Evolutionary conservation across 2,888 invertebrate genomes (phyloP).

Genomic region (Cyclophora punctaria): DNA sequence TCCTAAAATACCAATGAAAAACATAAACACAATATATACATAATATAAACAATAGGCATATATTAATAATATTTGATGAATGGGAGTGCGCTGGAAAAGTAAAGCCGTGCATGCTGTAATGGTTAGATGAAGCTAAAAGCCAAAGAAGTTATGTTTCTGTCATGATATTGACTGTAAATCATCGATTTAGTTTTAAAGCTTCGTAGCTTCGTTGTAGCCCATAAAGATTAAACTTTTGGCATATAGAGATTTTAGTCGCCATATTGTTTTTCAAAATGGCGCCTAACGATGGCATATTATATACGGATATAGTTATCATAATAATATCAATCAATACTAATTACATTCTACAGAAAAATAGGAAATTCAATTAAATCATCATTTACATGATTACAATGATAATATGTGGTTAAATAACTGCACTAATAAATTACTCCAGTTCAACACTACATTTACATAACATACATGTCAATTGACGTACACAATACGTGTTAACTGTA

Average conservation of each 20-base stretch:
- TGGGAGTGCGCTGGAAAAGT: conserved; percentile 37
- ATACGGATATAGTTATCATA: no score
- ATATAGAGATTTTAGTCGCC: no score
- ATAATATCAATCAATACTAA: no score
- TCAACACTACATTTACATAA: conserved; percentile 4
- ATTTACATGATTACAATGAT: no score
- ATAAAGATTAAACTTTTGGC: no score
- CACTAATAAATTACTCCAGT: conserved; percentile 2
- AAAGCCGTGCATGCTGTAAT: conserved; percentile 45
- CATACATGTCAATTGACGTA: conserved; percentile 4
- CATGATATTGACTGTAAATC: conserved; percentile 3
- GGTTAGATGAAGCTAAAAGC: conserved; percentile 33
- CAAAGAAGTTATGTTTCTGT: conserved; percentile 18
- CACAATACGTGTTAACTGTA: conserved; percentile 28
- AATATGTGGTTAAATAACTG: no score
- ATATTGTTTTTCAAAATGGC: no score
- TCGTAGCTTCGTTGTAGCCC: no score
- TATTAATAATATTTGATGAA: conserved; percentile 17
- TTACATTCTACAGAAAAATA: no score
- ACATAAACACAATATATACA: conserved; percentile 16
- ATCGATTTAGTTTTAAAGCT: no score
- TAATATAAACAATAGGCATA: conserved; percentile 13
- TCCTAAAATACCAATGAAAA: background rate
- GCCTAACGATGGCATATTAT: no score
- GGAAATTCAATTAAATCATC: no score